These are phyloP conservation scores for Aplocera efformata DNA, from an alignment of 2,888 invertebrate genomes.

Conservation along the genomic window DNA sequence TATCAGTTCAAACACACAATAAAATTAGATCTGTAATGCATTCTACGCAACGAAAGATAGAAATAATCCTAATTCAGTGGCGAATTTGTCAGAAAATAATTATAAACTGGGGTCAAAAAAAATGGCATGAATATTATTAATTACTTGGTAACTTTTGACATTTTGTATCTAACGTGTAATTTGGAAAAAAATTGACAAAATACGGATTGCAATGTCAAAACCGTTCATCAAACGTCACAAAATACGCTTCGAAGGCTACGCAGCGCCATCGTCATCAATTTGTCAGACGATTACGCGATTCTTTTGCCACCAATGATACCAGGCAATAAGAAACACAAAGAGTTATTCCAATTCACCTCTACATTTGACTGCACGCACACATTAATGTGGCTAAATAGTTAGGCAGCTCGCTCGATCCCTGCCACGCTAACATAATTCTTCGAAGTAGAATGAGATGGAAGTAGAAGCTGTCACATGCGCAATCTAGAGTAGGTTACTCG, in stretches of 20 bases:
- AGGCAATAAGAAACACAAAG: slow-evolving; percentile 17
- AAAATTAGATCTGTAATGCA: no score
- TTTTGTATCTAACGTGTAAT: no score
- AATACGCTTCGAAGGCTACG: not conserved
- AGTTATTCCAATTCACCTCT: slow-evolving; percentile 1
- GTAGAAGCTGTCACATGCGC: not conserved
- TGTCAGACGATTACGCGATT: slow-evolving; percentile 9
- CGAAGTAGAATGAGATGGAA: slow-evolving; percentile 4
- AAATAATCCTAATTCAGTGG: no score
- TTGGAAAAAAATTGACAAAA: no score
- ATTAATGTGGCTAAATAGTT: not conserved
- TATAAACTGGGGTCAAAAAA: no score
- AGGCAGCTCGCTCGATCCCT: slow-evolving; percentile 1
- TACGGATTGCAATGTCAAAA: no score
- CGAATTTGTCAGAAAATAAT: no score
- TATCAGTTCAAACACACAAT: no score
- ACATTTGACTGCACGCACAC: not conserved
- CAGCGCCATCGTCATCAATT: not conserved
- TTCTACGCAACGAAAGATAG: no score
- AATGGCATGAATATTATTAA: no score
- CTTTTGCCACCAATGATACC: slow-evolving; percentile 28
- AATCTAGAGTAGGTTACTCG: no score
- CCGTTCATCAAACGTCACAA: not conserved
- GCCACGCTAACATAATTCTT: not conserved
- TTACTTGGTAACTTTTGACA: no score